Base-by-base conservation (phyloP, 2,888 invertebrate species). In the Dinocampus coccinellae region DNA sequence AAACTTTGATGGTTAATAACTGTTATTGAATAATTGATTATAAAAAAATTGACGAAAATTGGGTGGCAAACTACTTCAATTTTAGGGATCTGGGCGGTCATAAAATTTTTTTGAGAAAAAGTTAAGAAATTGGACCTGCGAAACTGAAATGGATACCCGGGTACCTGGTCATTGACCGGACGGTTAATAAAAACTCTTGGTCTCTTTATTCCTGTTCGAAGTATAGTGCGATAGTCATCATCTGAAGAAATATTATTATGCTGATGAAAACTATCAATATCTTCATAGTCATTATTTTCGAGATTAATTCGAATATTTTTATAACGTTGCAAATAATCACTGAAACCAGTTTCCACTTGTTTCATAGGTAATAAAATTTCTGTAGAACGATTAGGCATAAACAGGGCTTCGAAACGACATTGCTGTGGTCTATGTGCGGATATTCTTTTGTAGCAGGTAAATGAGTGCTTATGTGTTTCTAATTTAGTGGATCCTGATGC, bases 371-470 rank as follows among this genome's bases (percentile, higher is more conserved):
- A 69, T 33, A 84, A 73, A 66, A 79, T 81, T 20, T 58, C 73
- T 2, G 83, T 83, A 16, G 13, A 68, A 16, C 74, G 61, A 52
- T 63, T 74, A 13, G 81, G 84, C 81, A 79, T 76, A 64, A 83
- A 84, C n/a, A 83, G 83, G n/a, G 81, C 81, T 16, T 78, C 81
- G 77, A 85, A 85, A 72, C 83, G 52, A 72, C 82, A 83, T 72
- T 81, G 77, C 70, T 76, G 76, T 29, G 58, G 24, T 64, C 76
- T 74, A 16, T 47, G 3, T 3, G 20, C 24, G 20, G 61, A 77
- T 69, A 75, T 77, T 77, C 7, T 29, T 7, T 29, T 29, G 7
- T 29, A 29, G 7, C 29, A 29, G 3, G 29, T 29, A 29, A 4
- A 80, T 4, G 83, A 83, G 66, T 83, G 83, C 26, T 79, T 78